Conservation (phyloP, 2,797 vertebrate species). For the Ataeniobius toweri region DNA sequence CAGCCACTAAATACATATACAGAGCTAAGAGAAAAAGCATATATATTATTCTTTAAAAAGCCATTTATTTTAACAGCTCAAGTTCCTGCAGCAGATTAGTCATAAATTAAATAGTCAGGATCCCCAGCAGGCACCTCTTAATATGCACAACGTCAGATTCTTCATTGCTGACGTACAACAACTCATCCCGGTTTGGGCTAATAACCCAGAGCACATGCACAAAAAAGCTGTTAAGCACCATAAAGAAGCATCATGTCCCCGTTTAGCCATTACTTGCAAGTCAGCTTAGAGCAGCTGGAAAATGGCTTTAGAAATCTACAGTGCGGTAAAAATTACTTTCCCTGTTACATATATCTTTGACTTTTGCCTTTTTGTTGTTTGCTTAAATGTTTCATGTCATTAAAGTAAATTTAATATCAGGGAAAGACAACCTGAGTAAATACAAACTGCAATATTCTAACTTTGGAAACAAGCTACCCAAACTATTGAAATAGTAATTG, state of each 20-base stretch:
- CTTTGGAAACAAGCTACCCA: background rate
- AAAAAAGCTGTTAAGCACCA: constrained; percentile 47
- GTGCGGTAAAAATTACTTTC: background rate
- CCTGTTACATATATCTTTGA: background rate
- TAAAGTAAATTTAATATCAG: background rate
- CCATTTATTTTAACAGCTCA: background rate
- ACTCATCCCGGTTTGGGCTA: constrained; percentile 43
- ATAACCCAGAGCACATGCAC: constrained; percentile 49
- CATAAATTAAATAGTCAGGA: constrained; percentile 50
- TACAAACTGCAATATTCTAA: background rate
- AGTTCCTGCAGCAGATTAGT: constrained; percentile 28
- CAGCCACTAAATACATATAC: constrained; percentile 33
- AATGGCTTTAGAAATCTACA: constrained; percentile 69
- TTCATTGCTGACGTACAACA: constrained; percentile 37
- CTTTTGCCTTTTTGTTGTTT: background rate
- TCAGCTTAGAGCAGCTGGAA: constrained; percentile 53
- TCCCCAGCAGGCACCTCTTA: constrained; percentile 31
- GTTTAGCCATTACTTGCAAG: constrained; percentile 59
- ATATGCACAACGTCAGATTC: constrained; percentile 42
- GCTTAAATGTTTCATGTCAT: background rate
- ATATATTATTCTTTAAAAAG: background rate
- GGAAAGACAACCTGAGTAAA: background rate
- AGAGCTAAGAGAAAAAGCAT: background rate
- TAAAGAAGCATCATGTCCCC: constrained; percentile 57
- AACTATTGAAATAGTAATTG: no score